Conservation (phyloP, 2,888 invertebrate species). For the Pinctada fucata region DNA sequence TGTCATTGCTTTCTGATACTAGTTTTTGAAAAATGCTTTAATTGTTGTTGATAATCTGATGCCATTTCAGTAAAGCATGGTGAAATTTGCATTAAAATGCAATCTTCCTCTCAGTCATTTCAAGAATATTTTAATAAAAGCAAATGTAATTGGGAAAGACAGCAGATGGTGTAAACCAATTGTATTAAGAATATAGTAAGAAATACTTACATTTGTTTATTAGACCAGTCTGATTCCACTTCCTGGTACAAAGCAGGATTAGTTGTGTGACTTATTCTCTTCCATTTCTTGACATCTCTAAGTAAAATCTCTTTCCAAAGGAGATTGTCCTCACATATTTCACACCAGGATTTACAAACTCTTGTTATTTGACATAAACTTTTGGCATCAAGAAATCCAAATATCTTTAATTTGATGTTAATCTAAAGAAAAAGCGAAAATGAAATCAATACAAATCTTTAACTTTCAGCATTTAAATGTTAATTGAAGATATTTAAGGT, state of each 20-base stretch:
- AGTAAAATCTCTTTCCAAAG: conserved; percentile 68
- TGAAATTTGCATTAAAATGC: no score
- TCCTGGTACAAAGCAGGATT: conserved; percentile 71
- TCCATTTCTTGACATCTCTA: conserved; percentile 64
- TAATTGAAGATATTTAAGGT: not conserved
- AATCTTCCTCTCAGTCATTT: no score
- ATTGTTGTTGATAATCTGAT: no score
- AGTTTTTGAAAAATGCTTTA: no score
- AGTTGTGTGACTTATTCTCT: conserved; percentile 68
- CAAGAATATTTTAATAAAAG: no score
- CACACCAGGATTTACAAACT: conserved; percentile 69
- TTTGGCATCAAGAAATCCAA: conserved; percentile 64
- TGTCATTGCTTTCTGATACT: no score
- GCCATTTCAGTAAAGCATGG: no score
- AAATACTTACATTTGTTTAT: conserved; percentile 72
- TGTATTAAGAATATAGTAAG: no score
- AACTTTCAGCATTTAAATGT: not conserved
- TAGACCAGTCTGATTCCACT: conserved; percentile 67
- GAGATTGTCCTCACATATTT: conserved; percentile 65
- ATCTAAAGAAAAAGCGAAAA: conserved; percentile 44
- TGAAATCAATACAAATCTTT: not conserved
- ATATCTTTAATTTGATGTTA: conserved; percentile 63
- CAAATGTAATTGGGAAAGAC: no score
- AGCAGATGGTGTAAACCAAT: no score
- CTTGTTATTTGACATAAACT: conserved; percentile 63